Conservation (phyloP, 2,888 invertebrate species). For the Tenthredo mesomela region DNA sequence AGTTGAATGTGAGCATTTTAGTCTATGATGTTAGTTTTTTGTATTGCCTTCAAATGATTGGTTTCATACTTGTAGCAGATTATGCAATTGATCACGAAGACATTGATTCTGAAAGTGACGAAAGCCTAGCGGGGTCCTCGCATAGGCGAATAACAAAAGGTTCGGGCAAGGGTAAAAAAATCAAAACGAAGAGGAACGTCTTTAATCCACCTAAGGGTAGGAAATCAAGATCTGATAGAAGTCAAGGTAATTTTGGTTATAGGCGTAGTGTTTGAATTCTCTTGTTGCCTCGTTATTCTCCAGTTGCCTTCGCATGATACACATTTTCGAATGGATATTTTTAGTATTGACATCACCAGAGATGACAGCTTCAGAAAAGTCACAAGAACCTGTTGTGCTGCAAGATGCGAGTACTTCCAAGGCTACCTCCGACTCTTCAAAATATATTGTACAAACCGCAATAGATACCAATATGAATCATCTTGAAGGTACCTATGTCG, state of each 20-base stretch:
- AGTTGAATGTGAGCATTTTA: slow-evolving; percentile 21
- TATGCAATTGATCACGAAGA: background rate
- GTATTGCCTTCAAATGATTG: slow-evolving; percentile 1
- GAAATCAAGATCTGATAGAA: background rate
- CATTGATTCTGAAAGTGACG: slow-evolving; percentile 5
- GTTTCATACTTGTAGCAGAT: slow-evolving; percentile 6
- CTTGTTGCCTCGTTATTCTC: background rate
- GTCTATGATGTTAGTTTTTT: background rate
- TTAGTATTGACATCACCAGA: background rate
- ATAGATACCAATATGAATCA: background rate
- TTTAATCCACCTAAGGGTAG: background rate
- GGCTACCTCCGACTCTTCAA: background rate
- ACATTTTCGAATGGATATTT: slow-evolving; percentile 5
- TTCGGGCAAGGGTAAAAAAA: background rate
- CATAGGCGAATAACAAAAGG: background rate
- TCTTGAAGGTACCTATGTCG: background rate
- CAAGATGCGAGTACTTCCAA: background rate
- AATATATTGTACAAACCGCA: background rate
- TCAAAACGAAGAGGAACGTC: background rate
- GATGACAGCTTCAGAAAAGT: background rate
- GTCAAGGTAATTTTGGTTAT: slow-evolving; percentile 2
- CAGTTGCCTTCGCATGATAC: background rate
- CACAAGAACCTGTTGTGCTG: slow-evolving; percentile 8
- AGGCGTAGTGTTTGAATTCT: background rate
- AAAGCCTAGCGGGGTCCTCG: background rate